phyloP scores from a whole-genome alignment of 2,113 vertebrate genomes.

The Amazona guildingii region DNA sequence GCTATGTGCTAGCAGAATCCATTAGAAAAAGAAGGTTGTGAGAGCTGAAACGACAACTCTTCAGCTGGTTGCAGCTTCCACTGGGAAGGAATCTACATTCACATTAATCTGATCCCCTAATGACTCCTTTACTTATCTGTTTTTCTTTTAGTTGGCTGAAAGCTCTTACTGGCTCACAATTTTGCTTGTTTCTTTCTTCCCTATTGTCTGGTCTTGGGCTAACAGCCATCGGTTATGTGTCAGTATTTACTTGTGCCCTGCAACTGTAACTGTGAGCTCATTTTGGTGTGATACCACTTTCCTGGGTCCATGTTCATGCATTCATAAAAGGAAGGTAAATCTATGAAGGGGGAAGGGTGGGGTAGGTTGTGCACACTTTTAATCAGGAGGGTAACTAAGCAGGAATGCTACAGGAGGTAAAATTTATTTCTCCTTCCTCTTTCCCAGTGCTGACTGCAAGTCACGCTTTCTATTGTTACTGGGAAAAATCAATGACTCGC shows the following conservation, averaged over 20 bases:
- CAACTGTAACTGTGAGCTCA: background rate
- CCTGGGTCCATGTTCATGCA: background rate
- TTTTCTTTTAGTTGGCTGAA: slow-evolving; percentile 19
- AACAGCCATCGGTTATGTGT: background rate
- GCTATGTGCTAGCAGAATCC: background rate
- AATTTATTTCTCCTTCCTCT: background rate
- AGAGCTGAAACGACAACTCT: background rate
- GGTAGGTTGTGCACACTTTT: background rate
- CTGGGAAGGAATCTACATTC: slow-evolving; percentile 54
- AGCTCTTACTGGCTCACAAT: background rate
- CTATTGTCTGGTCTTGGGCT: background rate
- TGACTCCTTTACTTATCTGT: slow-evolving; percentile 19
- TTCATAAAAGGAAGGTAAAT: background rate
- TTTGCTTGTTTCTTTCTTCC: background rate
- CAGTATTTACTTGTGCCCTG: background rate
- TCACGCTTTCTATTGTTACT: background rate
- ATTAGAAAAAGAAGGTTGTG: slow-evolving; percentile 24
- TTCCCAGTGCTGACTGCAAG: background rate
- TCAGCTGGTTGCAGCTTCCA: slow-evolving; percentile 12
- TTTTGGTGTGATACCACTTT: background rate
- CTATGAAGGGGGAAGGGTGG: background rate
- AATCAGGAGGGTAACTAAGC: background rate
- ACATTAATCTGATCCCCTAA: slow-evolving; percentile 57
- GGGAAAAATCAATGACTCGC: background rate
- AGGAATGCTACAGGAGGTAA: background rate